phyloP scores from a whole-genome alignment of 2,888 invertebrate genomes.

The Tipula confusa region DNA sequence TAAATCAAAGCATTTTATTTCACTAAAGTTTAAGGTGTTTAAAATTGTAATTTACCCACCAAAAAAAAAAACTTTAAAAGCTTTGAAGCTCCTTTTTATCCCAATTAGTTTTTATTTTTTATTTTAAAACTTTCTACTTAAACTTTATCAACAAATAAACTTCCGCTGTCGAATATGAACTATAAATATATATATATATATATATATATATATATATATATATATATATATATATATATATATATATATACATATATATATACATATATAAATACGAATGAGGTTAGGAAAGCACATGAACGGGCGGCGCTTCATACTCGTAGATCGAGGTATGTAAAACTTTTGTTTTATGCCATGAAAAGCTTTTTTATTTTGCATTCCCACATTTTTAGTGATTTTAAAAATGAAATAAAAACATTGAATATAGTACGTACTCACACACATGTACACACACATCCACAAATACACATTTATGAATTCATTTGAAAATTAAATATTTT shows the following conservation, averaged over 20 bases:
- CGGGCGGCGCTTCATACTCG: background rate
- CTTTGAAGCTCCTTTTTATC: background rate
- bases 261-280: no score
- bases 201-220: no score
- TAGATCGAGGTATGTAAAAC: background rate
- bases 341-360: constrained; percentile 12
- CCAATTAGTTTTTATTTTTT: background rate
- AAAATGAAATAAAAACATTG: constrained; percentile 13
- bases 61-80: constrained; percentile 12
- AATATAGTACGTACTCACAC: background rate
- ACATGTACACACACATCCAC: background rate
- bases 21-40: background rate
- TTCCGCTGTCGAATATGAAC: background rate
- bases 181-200: no score
- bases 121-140: background rate
- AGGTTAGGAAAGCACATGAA: background rate
- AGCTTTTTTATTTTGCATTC: background rate
- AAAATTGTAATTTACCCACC: background rate
- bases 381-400: constrained; percentile 17
- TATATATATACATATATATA: no score
- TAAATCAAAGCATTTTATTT: background rate
- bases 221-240: no score
- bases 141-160: constrained; percentile 25
- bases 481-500: background rate
- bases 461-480: background rate